phyloP scores from a whole-genome alignment of 2,113 vertebrate genomes.

The Elgaria multicarinata region DNA sequence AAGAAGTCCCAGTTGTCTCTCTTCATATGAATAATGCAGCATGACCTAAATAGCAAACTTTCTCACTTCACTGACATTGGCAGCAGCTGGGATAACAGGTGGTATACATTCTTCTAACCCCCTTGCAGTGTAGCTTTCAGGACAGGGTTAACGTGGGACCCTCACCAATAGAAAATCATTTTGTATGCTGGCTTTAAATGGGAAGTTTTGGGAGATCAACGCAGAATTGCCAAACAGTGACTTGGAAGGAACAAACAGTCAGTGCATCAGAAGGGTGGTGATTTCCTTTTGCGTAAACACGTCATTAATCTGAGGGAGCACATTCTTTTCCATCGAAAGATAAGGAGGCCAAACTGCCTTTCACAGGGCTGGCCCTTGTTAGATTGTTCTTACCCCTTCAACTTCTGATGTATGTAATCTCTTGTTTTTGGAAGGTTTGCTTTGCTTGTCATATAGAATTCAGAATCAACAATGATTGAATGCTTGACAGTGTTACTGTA shows the following conservation, averaged over 20 bases:
- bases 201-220: slow-evolving; percentile 67
- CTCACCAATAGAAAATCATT: slow-evolving; percentile 54
- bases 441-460: slow-evolving; percentile 41
- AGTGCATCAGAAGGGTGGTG: slow-evolving; percentile 90
- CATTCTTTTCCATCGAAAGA: slow-evolving; percentile 93
- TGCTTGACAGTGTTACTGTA: slow-evolving; percentile 15
- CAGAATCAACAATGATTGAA: slow-evolving; percentile 26
- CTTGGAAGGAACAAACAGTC: slow-evolving; percentile 83
- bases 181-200: slow-evolving; percentile 65
- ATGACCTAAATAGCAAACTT: fast-evolving
- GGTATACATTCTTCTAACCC: not conserved
- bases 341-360: slow-evolving; percentile 78
- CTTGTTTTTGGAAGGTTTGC: slow-evolving; percentile 58
- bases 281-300: slow-evolving; percentile 97
- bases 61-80: not conserved
- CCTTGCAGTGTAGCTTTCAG: not conserved
- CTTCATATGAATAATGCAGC: fast-evolving
- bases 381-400: slow-evolving; percentile 59
- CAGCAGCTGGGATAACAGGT: fast-evolving
- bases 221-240: slow-evolving; percentile 78
- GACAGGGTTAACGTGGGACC: slow-evolving; percentile 47
- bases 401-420: slow-evolving; percentile 51
- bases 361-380: slow-evolving; percentile 68
- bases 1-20: not conserved
- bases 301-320: slow-evolving; percentile 91